Evolutionary conservation across 1,140 invertebrate species (phyloP).

Genomic region (Euschistus heros): DNA sequence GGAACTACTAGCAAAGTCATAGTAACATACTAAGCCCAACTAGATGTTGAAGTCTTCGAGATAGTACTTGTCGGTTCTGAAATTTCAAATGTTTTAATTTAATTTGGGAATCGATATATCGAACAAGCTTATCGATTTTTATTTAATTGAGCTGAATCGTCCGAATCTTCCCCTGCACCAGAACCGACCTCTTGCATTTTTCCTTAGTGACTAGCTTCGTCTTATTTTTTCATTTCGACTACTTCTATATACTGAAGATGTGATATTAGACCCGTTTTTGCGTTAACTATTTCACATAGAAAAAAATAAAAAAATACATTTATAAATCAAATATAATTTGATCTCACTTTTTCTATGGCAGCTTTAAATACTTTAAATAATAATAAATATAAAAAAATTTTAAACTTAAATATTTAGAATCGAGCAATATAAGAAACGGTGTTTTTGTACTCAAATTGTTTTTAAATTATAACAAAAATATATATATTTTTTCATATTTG

Average conservation of each 20-base stretch:
- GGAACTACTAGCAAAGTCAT: not conserved
- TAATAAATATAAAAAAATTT: conserved; percentile 19
- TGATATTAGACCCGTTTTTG: conserved; percentile 25
- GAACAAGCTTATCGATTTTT: not conserved
- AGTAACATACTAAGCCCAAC: not conserved
- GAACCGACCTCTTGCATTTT: not conserved
- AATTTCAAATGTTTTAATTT: not conserved
- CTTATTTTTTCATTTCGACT: not conserved
- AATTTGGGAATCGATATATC: not conserved
- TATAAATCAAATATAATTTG: conserved; percentile 27
- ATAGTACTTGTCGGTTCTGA: not conserved
- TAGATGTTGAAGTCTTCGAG: not conserved
- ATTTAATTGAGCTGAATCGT: not conserved
- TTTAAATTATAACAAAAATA: conserved; percentile 24
- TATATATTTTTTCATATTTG: conserved; percentile 28
- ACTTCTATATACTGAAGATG: conserved; percentile 9
- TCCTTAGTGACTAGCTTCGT: not conserved
- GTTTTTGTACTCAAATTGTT: conserved; percentile 27
- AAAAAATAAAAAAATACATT: not conserved
- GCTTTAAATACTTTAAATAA: conserved; percentile 22
- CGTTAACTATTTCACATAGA: conserved; percentile 15
- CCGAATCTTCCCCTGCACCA: not conserved
- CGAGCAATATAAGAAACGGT: conserved; percentile 24
- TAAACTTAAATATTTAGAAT: conserved; percentile 23
- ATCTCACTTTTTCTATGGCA: conserved; percentile 26